phyloP scores from a whole-genome alignment of 1,140 invertebrate species.

The Bombus soroeensis region DNA sequence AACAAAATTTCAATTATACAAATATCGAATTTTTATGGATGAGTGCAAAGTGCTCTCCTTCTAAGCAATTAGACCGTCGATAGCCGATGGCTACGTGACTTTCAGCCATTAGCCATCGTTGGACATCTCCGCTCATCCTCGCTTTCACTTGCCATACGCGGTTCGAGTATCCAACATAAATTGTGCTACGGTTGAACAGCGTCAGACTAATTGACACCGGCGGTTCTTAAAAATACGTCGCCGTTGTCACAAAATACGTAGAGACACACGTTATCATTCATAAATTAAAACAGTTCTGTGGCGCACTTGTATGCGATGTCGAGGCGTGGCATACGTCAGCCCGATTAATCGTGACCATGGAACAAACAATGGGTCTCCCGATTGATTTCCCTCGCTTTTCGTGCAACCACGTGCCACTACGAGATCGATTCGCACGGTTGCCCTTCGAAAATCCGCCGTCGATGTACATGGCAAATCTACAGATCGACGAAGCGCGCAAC shows the following conservation, averaged over 20 bases:
- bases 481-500: constrained; percentile 48
- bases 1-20: not conserved
- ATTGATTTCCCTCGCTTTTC: constrained; percentile 45
- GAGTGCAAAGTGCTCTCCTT: not conserved
- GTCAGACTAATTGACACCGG: too few relatives aligned
- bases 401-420: constrained; percentile 36
- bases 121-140: too few relatives aligned
- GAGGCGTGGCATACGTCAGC: not conserved
- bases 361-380: constrained; percentile 19
- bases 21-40: not conserved
- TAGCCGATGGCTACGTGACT: too few relatives aligned
- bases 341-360: constrained; percentile 6
- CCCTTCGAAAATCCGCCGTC: constrained; percentile 55
- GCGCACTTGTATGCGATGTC: not conserved
- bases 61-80: too few relatives aligned
- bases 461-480: constrained; percentile 18
- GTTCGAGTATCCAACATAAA: too few relatives aligned
- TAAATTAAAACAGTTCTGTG: not conserved
- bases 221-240: not conserved
- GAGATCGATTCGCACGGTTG: constrained; percentile 63
- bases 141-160: too few relatives aligned
- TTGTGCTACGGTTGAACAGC: too few relatives aligned
- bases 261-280: not conserved
- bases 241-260: not conserved
- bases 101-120: too few relatives aligned